Percentiles rank a stretch among this genome's conserved stretches.
Evolutionary conservation across 2,113 vertebrate species (phyloP).

Genomic region (Rhineura floridana): DNA sequence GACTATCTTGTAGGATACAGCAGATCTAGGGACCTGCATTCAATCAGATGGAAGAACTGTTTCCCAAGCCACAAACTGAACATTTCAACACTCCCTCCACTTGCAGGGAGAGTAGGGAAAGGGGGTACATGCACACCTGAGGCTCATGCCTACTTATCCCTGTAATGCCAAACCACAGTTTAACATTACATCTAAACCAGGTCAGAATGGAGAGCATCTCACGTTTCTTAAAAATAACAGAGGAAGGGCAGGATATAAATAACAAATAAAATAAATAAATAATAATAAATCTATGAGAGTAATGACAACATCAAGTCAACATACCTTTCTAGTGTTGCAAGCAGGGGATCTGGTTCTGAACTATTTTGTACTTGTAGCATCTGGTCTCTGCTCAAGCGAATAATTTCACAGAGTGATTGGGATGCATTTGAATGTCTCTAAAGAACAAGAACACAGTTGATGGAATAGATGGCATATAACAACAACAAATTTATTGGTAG

Average conservation of each 20-base stretch:
- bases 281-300: neutral
- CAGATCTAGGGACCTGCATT: too few relatives aligned
- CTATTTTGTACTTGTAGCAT: conserved; percentile 97
- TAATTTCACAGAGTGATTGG: conserved; percentile 98
- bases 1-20: too few relatives aligned
- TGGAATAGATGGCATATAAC: neutral
- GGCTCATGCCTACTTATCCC: neutral
- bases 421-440: conserved; percentile 98
- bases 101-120: neutral
- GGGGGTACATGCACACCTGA: neutral
- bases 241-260: too few relatives aligned
- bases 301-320: conserved; percentile 41
- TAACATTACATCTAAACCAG: neutral
- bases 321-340: conserved; percentile 97
- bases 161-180: neutral
- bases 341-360: conserved; percentile 93
- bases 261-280: neutral
- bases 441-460: conserved; percentile 49
- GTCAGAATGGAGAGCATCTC: neutral
- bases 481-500: neutral
- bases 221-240: too few relatives aligned
- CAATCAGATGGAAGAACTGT: too few relatives aligned
- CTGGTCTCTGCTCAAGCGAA: conserved; percentile 98
- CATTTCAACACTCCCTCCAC: neutral
- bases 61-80: too few relatives aligned